phyloP scores from a whole-genome alignment of 2,113 vertebrate genomes.

The Peromyscus maniculatus region DNA sequence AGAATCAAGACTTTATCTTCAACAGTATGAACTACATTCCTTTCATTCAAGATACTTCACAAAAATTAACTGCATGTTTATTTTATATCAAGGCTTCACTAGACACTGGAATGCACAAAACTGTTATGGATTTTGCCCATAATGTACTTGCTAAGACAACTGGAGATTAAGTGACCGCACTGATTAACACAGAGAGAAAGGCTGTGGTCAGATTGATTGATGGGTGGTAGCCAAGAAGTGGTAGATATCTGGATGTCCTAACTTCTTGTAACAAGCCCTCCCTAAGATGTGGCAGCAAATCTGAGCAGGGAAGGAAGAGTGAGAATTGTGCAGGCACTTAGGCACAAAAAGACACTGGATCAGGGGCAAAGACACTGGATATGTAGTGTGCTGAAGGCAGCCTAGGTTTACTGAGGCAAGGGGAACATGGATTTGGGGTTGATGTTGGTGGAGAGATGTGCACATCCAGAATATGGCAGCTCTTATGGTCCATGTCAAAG shows the following conservation, averaged over 20 bases:
- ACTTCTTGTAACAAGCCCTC: not conserved
- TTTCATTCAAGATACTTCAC: not conserved
- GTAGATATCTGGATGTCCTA: not conserved
- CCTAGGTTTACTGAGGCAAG: not conserved
- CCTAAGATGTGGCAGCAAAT: not conserved
- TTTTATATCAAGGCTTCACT: not conserved
- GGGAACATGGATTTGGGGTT: not conserved
- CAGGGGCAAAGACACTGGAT: accelerated
- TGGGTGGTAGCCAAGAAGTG: not conserved
- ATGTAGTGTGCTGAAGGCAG: not conserved
- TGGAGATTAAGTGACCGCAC: not conserved
- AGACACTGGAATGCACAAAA: not conserved
- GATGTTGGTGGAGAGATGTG: not conserved
- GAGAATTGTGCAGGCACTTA: not conserved
- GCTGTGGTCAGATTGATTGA: not conserved
- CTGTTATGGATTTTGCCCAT: not conserved
- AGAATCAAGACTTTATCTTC: constrained; percentile 30
- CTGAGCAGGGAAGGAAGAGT: not conserved
- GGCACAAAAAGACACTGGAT: too few species aligned
- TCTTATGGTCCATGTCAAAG: not conserved
- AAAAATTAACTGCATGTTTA: not conserved
- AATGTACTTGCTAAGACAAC: not conserved
- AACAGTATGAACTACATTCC: not conserved
- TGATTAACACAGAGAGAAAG: not conserved
- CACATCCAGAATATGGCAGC: not conserved